phyloP scores from a whole-genome alignment of 2,888 invertebrate genomes.

The Isoperla grammatica region DNA sequence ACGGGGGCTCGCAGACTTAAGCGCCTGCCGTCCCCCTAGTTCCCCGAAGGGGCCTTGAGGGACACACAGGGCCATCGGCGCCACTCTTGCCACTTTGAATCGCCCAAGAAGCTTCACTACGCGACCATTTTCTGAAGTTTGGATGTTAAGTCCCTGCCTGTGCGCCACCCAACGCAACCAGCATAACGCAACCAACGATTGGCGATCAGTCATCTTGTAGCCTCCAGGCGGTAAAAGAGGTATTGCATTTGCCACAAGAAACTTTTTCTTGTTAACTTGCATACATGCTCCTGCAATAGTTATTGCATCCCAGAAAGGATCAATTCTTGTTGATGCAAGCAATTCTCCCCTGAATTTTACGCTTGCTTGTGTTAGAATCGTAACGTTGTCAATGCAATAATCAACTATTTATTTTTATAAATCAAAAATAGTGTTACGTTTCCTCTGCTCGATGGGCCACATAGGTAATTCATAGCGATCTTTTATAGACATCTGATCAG shows the following conservation, averaged over 20 bases:
- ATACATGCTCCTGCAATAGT: slow-evolving; percentile 23
- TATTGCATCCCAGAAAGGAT: slow-evolving; percentile 11
- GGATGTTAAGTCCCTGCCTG: not conserved
- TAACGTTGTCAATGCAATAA: not conserved
- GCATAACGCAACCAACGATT: slow-evolving; percentile 1
- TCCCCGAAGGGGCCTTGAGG: too few species aligned
- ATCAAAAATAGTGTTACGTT: too few species aligned
- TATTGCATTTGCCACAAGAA: slow-evolving; percentile 9
- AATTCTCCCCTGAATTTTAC: too few species aligned
- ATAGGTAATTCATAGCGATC: too few species aligned
- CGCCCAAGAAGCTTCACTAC: slow-evolving; percentile 25
- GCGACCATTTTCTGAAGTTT: too few species aligned
- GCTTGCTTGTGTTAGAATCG: not conserved
- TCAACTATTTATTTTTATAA: too few species aligned
- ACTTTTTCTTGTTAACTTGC: slow-evolving; percentile 12
- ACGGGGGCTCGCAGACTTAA: too few species aligned
- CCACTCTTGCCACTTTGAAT: slow-evolving; percentile 27
- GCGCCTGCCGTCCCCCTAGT: too few species aligned
- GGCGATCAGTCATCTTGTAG: slow-evolving; percentile 10
- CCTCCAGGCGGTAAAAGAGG: slow-evolving; percentile 20
- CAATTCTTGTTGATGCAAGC: too few species aligned
- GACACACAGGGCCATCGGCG: too few species aligned
- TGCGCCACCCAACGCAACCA: slow-evolving; percentile 2
- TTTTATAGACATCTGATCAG: not conserved
- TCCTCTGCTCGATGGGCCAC: too few species aligned